Evolutionary conservation across 1,140 invertebrate genomes (phyloP).

Genomic region (Zaprionus vittiger): DNA sequence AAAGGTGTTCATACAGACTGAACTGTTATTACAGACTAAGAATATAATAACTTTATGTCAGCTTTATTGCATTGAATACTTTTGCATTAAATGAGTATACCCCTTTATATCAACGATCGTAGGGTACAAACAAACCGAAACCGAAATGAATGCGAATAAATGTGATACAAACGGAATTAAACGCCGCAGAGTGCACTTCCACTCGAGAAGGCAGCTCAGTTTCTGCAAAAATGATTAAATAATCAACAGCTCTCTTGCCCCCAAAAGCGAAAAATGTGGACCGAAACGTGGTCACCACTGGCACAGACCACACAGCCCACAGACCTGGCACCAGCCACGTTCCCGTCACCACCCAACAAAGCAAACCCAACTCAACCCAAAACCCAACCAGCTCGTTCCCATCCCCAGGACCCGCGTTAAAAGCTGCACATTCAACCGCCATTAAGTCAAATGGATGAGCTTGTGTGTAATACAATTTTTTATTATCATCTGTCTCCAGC

Average conservation of each 20-base stretch:
- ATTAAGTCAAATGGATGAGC: constrained; percentile 82
- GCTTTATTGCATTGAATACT: not conserved
- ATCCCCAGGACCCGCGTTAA: constrained; percentile 62
- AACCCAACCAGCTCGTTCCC: not conserved
- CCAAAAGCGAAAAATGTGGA: constrained; percentile 40
- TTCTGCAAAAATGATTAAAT: constrained; percentile 70
- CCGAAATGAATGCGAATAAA: constrained; percentile 41
- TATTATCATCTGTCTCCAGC: constrained; percentile 77
- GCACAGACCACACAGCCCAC: constrained; percentile 29
- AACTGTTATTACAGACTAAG: no score
- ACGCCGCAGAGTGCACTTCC: constrained; percentile 70
- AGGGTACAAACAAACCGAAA: not conserved
- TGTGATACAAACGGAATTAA: constrained; percentile 74
- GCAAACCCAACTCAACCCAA: no score
- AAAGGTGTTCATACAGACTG: not conserved
- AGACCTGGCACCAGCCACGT: not conserved
- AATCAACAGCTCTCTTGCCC: constrained; percentile 65
- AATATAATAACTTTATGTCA: no score
- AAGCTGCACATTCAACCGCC: constrained; percentile 78
- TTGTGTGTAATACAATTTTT: constrained; percentile 80
- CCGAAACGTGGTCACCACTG: constrained; percentile 31
- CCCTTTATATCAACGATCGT: not conserved
- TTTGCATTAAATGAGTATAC: not conserved
- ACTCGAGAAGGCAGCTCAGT: constrained; percentile 68
- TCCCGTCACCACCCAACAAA: no score